Conservation (phyloP, 2,113 vertebrate genomes). For the Serilophus lunatus region DNA sequence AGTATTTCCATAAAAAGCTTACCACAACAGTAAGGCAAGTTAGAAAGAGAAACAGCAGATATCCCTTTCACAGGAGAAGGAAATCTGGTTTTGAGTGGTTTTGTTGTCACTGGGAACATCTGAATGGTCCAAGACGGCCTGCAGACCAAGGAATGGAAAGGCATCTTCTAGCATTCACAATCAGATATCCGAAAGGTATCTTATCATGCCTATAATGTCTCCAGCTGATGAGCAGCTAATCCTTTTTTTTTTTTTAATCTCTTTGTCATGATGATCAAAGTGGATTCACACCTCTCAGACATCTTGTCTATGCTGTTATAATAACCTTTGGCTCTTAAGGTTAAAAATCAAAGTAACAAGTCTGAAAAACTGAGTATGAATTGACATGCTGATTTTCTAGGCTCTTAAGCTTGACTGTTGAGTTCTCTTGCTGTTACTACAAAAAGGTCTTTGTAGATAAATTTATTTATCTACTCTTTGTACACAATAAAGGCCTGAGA, state of each 20-base stretch:
- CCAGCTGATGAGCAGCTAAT: not conserved
- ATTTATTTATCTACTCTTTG: not conserved
- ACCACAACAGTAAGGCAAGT: not conserved
- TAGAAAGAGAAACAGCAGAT: not conserved
- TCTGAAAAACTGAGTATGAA: not conserved
- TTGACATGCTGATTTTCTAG: not conserved
- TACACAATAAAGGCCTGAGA: not conserved
- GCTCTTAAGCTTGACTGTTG: not conserved
- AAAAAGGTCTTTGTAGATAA: not conserved
- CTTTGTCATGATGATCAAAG: not conserved
- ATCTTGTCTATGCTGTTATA: not conserved
- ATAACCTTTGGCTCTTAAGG: not conserved
- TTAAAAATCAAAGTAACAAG: not conserved
- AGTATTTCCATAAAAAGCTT: not conserved
- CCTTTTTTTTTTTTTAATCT: not conserved
- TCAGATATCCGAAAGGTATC: not conserved
- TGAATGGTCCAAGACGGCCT: not conserved
- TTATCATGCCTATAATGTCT: not conserved
- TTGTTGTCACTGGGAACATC: not conserved
- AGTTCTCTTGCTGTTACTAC: not conserved
- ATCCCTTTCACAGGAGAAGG: not conserved
- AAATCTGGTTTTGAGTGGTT: not conserved
- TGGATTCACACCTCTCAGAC: not conserved
- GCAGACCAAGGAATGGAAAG: not conserved
- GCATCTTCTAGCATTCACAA: not conserved